Conservation (phyloP, 35 echinoderm and acorn worm species). For the Antedon bifida region DNA sequence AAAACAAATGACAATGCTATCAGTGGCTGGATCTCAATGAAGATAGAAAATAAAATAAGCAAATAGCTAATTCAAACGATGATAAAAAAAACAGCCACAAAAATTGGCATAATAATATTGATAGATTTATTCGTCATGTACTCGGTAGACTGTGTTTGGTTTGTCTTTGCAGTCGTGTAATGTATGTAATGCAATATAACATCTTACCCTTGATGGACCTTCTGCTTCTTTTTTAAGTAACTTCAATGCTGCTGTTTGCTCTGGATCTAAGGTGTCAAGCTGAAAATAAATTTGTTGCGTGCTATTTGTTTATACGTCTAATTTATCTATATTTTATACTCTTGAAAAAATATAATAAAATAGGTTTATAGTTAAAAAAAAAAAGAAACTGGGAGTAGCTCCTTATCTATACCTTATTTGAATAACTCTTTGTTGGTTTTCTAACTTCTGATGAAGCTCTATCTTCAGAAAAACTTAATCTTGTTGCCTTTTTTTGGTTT, state of each 20-base stretch:
- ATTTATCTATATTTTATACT: neutral
- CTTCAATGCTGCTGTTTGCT: slow-evolving; percentile 47
- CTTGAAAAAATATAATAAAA: neutral
- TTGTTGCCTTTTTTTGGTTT: slow-evolving; percentile 2
- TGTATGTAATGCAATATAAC: too few relatives aligned
- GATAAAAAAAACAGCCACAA: too few relatives aligned
- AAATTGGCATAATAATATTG: too few relatives aligned
- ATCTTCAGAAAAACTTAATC: slow-evolving; percentile 14
- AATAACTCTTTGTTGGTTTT: neutral
- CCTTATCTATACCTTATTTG: slow-evolving; percentile 15
- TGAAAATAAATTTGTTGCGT: slow-evolving; percentile 5
- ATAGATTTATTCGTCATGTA: too few relatives aligned
- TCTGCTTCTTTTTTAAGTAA: slow-evolving; percentile 50
- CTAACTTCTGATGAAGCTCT: neutral
- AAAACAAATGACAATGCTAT: too few relatives aligned
- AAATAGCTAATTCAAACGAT: too few relatives aligned
- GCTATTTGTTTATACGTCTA: neutral
- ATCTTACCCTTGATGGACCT: slow-evolving; percentile 72
- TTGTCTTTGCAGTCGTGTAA: too few relatives aligned
- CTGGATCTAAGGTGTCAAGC: slow-evolving; percentile 32
- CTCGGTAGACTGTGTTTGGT: too few relatives aligned
- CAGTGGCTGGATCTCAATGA: too few relatives aligned
- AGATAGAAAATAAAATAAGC: too few relatives aligned
- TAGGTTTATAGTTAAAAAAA: neutral
- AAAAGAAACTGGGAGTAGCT: too few relatives aligned